Base-by-base conservation (phyloP, 2,888 invertebrate genomes). In the Pachycephus smyrnensis region DNA sequence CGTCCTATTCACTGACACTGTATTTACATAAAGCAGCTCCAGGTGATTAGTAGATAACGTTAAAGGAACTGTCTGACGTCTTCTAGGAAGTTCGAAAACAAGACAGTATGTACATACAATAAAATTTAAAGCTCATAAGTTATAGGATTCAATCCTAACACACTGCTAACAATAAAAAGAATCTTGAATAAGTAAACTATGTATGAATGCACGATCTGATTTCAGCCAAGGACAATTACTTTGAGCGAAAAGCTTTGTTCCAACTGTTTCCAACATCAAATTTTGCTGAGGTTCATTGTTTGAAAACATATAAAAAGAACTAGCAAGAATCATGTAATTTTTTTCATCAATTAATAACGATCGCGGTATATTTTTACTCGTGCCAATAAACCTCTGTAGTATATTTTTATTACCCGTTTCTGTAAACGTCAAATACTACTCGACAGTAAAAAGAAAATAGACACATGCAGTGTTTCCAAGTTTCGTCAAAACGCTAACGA, bases 81-180 rank as follows among this genome's bases (percentile, higher is more conserved):
- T 55, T 55, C 55, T 23, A 55, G 55, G 23, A 55, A 12, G 23
- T 76, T 32, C 15, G n/a, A 77, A 74, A 73, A 78, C 77, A 40
- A 90, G 55, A 23, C 55, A 55, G 55, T 55, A 55, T 55, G 23
- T 23, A 23, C 23, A 6, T 23, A 23, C 9, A 55, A 55, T 55
- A 55, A 55, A 55, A 23, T 55, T 55, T 55, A 9, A 55, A 55
- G 55, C 55, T 55, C 9, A 55, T 55, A 55, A 55, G 23, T 55
- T 55, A 55, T 55, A 55, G 55, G 23, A 6, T 55, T 55, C 55
- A 23, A 23, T 23, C 55, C 23, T 23, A 55, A 9, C 23, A 55
- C 2, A 55, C 23, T 23, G 55, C 23, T 9, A 23, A 55, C 55
- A 55, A 55, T 55, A 23, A 23, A 55, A 55, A 55, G 23, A 55